Base-by-base conservation (phyloP, 2,888 invertebrate species). In the Drosophila algonquin region DNA sequence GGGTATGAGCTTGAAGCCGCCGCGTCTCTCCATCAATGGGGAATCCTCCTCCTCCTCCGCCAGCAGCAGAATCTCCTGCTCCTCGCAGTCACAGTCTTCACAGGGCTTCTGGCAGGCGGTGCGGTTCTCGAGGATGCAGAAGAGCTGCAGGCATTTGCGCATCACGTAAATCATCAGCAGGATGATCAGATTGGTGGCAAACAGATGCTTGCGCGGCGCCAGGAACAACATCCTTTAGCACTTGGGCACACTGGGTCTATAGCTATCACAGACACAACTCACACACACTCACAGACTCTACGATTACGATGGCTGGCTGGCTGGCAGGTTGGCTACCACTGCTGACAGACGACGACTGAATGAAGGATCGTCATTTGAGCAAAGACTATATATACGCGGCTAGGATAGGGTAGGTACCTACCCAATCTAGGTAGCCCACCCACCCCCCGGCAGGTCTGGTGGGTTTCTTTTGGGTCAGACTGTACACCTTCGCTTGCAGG, bases 81-180 rank as follows among this genome's bases (percentile, higher is more conserved):
- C 65, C 5, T 72, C 69, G 16, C 79, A 81, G 1, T 64, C 58
- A 57, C 84, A 81, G 16, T 79, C 61, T 0, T 24, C 24, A 3
- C 24, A 24, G 12, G 59, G 58, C 46, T 81, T 51, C 55, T 75
- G 47, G 63, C 82, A 78, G 0, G 10, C 67, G 18, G 76, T 64
- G 67, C 81, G 80, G 45, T 81, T 77, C 77, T 90, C 90, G 52
- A 90, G 87, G 18, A 87, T 79, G 73, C 90, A 90, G 63, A 90
- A 90, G 35, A 89, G 48, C 44, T 82, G 81, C 27, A 90, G 59
- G 32, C 81, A 80, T 70, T 90, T 90, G 24, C 81, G 81, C 72
- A 90, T 75, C n/a, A 90, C 68, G 4, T 81, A 87, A 62, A 90
- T 90, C 64, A 90, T 59, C 16, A 90, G 60, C n/a, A 90, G 68